Evolutionary conservation across 2,888 invertebrate genomes (phyloP), one percentile per base, ranked within the genome.

Genomic region (Masnerella sp.): DNA sequence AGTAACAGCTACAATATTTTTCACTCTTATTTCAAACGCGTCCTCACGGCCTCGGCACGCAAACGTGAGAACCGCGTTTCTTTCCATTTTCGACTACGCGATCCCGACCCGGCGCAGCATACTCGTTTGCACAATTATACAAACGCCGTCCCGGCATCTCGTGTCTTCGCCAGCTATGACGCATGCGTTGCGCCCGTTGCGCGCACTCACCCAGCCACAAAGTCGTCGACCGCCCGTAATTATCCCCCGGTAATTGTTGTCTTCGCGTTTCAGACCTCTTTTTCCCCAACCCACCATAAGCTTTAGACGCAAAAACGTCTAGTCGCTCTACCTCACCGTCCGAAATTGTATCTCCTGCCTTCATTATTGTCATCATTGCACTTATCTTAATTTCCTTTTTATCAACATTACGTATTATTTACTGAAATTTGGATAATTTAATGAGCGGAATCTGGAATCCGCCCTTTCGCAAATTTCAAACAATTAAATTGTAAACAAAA

Each of bases 1-100:
- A 79, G 79, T 80, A 79, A 77, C 78, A 77, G 68, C 51, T 64
- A 20, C 65, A 70, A 59, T 69, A 62, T 30, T 62, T 68, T 70
- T 69, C 65, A 69, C 72, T 78, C 71, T 76, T 77, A 69, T 78
- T 78, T 76, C 69, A 67, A 69, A 54, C 75, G 45, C 56, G 75
- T 77, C 79, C 77, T 73, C 62, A 54, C 74, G 59, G 52, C 64
- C 58, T 43, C 75, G 75, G 80, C 83, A 79, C 82, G 81, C 81
- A 74, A 83, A 83, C 83, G 83, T 83, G 83, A 84, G 83, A 83
- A 83, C 80, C 78, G 58, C 65, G 59, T 49, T 68, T 69, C 54
- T 71, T 77, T 72, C 65, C 67, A 68, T 77, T 75, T 76, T 70
- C 69, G 77, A 77, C 45, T 32, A 40, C 38, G 36, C 68, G 28